phyloP scores from a whole-genome alignment of 1,140 invertebrate genomes.

The Heliconius melpomene region DNA sequence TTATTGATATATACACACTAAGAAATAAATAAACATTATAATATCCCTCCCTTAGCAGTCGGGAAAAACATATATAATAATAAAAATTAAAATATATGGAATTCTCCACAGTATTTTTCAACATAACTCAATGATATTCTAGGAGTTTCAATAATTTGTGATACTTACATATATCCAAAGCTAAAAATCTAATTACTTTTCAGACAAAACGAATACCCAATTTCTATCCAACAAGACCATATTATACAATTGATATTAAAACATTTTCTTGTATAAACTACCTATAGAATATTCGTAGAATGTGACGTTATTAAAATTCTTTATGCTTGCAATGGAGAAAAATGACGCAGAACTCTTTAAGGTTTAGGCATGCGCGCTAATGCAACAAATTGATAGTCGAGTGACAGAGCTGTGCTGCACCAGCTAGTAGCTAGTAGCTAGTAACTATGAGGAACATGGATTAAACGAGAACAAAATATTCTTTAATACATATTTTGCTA shows the following conservation, averaged over 20 bases:
- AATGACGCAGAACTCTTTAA: slow-evolving; percentile 9
- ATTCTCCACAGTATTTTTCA: too few species aligned
- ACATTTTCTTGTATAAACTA: not conserved
- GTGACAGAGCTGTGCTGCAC: not conserved
- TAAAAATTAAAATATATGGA: too few species aligned
- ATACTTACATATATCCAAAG: too few species aligned
- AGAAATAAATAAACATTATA: too few species aligned
- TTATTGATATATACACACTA: too few species aligned
- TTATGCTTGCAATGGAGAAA: not conserved
- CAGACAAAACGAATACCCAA: not conserved
- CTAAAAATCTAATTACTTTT: too few species aligned
- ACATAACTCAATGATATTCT: too few species aligned
- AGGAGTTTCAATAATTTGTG: too few species aligned
- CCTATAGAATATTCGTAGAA: not conserved
- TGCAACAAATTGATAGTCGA: slow-evolving; percentile 12
- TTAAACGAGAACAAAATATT: not conserved
- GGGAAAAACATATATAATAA: too few species aligned
- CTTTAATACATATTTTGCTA: not conserved
- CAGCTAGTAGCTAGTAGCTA: not conserved
- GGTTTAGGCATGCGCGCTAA: slow-evolving; percentile 13
- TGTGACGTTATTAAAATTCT: not conserved
- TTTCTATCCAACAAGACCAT: not conserved
- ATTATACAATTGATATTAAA: not conserved
- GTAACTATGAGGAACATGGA: not conserved
- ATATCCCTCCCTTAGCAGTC: too few species aligned